Evolutionary conservation across 2,888 invertebrate species (phyloP).

Genomic region (Cyrtodaria siliqua): DNA sequence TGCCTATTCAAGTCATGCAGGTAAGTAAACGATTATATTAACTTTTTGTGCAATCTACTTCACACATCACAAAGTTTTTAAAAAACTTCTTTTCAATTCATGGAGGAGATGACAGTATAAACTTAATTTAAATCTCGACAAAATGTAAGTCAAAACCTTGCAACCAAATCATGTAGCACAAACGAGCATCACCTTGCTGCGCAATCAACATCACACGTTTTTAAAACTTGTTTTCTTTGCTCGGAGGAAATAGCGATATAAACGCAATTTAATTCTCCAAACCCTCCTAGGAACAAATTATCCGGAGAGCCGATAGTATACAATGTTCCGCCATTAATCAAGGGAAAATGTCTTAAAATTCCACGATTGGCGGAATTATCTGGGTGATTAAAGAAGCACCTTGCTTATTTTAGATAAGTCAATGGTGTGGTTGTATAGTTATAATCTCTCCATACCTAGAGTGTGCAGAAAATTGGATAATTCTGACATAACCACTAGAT

Average conservation of each 20-base stretch:
- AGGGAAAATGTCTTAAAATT: constrained; percentile 62
- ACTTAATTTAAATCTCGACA: too few relatives aligned
- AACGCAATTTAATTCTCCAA: constrained; percentile 27
- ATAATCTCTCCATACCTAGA: constrained; percentile 55
- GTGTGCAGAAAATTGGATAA: constrained; percentile 45
- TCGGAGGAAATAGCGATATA: too few relatives aligned
- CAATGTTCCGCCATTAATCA: constrained; percentile 59
- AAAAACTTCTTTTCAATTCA: too few relatives aligned
- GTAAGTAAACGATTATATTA: too few relatives aligned
- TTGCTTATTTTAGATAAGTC: constrained; percentile 59
- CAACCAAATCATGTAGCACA: not conserved
- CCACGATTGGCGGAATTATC: constrained; percentile 57
- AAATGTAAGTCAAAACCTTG: not conserved
- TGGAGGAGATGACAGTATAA: too few relatives aligned
- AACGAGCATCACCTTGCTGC: too few relatives aligned
- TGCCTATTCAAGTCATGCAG: too few relatives aligned
- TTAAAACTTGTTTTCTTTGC: too few relatives aligned
- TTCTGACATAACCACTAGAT: constrained; percentile 36
- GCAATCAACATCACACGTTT: too few relatives aligned
- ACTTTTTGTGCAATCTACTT: too few relatives aligned
- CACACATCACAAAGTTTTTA: too few relatives aligned
- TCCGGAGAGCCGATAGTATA: constrained; percentile 53
- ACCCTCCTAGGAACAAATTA: constrained; percentile 70
- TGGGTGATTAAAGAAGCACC: constrained; percentile 56
- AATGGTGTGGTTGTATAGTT: constrained; percentile 48